A percentile compares a stretch with the other conserved stretches of the same genome.
Conservation (phyloP, 2,888 invertebrate species). For the Sclerodermus sp. region DNA sequence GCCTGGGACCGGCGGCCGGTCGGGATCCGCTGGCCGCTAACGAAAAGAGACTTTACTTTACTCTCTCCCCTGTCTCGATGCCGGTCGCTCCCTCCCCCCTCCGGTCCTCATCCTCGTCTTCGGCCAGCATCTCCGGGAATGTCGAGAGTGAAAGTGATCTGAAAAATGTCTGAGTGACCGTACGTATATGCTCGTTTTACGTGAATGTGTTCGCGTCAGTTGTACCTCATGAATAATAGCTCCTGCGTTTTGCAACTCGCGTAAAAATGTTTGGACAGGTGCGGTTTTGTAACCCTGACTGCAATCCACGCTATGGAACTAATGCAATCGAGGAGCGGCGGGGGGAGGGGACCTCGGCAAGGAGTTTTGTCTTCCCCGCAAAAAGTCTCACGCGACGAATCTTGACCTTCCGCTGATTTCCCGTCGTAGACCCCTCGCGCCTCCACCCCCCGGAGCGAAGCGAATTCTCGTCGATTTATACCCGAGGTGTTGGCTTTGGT, state of each 20-base stretch:
- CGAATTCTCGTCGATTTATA: too few relatives aligned
- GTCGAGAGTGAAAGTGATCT: conserved; percentile 53
- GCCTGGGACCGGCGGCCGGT: neutral
- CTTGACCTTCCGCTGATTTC: too few relatives aligned
- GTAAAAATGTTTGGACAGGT: conserved; percentile 34
- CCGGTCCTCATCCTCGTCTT: too few relatives aligned
- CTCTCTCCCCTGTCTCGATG: conserved; percentile 6
- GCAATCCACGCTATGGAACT: conserved; percentile 21
- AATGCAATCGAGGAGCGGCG: too few relatives aligned
- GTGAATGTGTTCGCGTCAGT: too few relatives aligned
- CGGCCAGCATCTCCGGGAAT: conserved; percentile 30
- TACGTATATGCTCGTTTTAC: neutral
- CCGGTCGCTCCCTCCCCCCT: neutral
- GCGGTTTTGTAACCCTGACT: conserved; percentile 38
- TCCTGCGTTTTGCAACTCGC: conserved; percentile 32
- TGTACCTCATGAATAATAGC: neutral
- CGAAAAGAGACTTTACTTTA: conserved; percentile 4
- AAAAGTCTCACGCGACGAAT: too few relatives aligned
- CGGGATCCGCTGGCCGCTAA: neutral
- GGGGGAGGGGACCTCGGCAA: too few relatives aligned
- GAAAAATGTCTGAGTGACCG: conserved; percentile 37
- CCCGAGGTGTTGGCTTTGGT: too few relatives aligned
- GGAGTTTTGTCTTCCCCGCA: too few relatives aligned
- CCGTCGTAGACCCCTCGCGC: too few relatives aligned
- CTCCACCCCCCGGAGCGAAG: too few relatives aligned